phyloP scores from a whole-genome alignment of 2,113 vertebrate species.

The Amphiprion percula region DNA sequence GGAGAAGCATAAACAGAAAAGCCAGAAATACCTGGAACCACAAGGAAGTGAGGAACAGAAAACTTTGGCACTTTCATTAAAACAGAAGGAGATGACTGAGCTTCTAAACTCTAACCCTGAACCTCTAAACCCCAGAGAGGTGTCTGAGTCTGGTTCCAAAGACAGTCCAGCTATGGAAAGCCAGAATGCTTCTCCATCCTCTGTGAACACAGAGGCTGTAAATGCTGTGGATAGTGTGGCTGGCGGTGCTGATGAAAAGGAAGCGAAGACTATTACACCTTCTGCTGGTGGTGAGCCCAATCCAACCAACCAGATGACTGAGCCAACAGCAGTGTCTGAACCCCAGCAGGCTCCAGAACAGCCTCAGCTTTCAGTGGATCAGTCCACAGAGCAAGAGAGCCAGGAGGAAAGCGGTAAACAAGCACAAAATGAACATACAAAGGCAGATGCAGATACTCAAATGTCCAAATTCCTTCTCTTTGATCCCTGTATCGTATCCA shows the following conservation, averaged over 20 bases:
- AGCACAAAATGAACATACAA: constrained; percentile 72
- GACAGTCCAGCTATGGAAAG: constrained; percentile 20
- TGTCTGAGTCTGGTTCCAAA: constrained; percentile 38
- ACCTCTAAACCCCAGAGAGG: constrained; percentile 12
- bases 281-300: constrained; percentile 14
- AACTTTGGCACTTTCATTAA: neutral
- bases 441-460: constrained; percentile 72
- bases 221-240: constrained; percentile 16
- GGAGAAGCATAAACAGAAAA: constrained; percentile 94
- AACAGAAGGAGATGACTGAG: constrained; percentile 29
- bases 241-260: constrained; percentile 27
- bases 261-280: constrained; percentile 27
- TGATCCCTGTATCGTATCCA: constrained; percentile 92
- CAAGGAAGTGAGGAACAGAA: constrained; percentile 35
- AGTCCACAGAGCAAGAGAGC: constrained; percentile 30
- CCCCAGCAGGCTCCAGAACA: constrained; percentile 44
- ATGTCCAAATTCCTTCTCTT: constrained; percentile 80
- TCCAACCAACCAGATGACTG: neutral
- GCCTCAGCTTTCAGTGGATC: constrained; percentile 13
- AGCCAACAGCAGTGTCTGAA: neutral
- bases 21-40: constrained; percentile 83
- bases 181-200: neutral
- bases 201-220: constrained; percentile 3
- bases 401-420: constrained; percentile 69
- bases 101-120: constrained; percentile 24